Conservation (phyloP, 1,140 invertebrate species). For the Sinella curviseta region DNA sequence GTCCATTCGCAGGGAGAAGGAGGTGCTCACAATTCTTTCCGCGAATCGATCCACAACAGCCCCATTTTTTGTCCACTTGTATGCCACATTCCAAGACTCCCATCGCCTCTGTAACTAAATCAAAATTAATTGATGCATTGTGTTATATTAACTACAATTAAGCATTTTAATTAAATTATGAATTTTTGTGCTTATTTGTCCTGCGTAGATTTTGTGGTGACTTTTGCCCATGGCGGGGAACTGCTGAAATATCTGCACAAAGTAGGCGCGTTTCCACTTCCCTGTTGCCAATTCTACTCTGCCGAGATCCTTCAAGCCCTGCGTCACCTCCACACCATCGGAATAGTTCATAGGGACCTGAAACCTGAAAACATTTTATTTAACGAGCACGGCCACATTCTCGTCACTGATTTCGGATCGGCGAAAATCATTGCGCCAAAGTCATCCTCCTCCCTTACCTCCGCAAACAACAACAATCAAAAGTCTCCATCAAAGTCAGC, state of each 20-base stretch:
- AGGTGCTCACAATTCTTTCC: conserved; percentile 77
- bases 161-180: background rate
- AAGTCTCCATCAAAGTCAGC: background rate
- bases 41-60: conserved; percentile 58
- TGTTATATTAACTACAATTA: background rate
- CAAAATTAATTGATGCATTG: background rate
- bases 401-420: conserved; percentile 96
- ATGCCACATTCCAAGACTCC: conserved; percentile 94
- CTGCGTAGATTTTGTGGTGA: conserved; percentile 83
- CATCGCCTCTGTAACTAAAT: conserved; percentile 74
- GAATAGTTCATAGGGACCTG: conserved; percentile 87
- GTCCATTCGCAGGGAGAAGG: conserved; percentile 90
- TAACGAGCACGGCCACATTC: conserved; percentile 92
- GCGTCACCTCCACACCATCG: conserved; percentile 85
- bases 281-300: conserved; percentile 88
- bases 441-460: conserved; percentile 42
- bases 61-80: conserved; percentile 88
- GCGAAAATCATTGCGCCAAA: conserved; percentile 74
- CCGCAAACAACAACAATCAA: background rate
- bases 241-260: conserved; percentile 87
- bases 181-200: too few species aligned
- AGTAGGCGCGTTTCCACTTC: conserved; percentile 83
- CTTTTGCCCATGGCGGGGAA: conserved; percentile 93
- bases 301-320: conserved; percentile 89
- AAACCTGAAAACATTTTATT: conserved; percentile 88